phyloP scores from a whole-genome alignment of 2,797 vertebrate species.

The Periparus ater region DNA sequence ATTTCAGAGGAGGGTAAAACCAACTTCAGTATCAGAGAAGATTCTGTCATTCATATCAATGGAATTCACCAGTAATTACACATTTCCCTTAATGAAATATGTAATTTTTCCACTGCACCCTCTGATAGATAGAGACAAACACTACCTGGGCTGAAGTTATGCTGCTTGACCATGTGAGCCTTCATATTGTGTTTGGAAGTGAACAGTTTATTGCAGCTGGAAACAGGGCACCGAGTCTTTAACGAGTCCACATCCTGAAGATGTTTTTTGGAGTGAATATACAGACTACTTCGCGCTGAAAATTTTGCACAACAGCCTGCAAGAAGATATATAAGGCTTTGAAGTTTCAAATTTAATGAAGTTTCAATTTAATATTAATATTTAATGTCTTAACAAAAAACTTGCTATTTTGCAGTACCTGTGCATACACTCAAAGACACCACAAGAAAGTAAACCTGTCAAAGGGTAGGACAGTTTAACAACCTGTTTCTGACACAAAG shows the following conservation, averaged over 20 bases:
- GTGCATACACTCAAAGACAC: background rate
- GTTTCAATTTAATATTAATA: background rate
- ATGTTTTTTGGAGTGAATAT: slow-evolving; percentile 98
- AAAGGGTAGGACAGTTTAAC: background rate
- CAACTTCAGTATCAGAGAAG: background rate
- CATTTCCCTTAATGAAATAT: background rate
- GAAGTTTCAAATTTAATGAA: background rate
- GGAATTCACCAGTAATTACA: background rate
- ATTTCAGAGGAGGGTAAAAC: background rate
- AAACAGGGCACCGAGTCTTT: slow-evolving; percentile 89
- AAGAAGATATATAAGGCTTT: background rate
- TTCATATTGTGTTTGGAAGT: slow-evolving; percentile 95
- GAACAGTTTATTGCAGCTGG: slow-evolving; percentile 91
- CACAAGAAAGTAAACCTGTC: background rate
- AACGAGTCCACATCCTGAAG: slow-evolving; percentile 86
- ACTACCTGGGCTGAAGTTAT: slow-evolving; percentile 88
- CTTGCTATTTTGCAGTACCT: background rate
- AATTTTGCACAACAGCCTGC: slow-evolving; percentile 94
- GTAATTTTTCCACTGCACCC: background rate
- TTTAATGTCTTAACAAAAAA: background rate
- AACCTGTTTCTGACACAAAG: background rate
- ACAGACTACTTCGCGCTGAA: slow-evolving; percentile 96
- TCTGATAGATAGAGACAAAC: background rate
- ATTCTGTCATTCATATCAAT: background rate
- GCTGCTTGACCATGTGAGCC: slow-evolving; percentile 93